phyloP scores from a whole-genome alignment of 2,888 invertebrate species.

The Dicycla oo region DNA sequence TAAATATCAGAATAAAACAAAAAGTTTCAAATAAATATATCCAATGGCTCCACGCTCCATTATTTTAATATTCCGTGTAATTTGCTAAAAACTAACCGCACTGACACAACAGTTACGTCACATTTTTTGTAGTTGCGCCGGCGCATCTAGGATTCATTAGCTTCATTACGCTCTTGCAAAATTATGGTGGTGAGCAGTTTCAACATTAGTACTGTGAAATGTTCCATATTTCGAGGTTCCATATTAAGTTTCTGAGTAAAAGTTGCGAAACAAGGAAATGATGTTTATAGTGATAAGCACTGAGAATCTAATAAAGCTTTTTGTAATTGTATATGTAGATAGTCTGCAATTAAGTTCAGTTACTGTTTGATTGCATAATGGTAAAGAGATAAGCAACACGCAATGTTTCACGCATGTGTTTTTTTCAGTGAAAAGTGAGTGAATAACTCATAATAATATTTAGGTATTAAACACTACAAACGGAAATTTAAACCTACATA shows the following conservation, averaged over 20 bases:
- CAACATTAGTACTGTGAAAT: conserved; percentile 72
- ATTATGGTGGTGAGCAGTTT: conserved; percentile 75
- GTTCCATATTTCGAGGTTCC: conserved; percentile 63
- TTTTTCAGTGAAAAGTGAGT: conserved; percentile 8
- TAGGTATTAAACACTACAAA: background rate
- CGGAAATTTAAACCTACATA: background rate
- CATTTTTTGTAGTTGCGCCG: conserved; percentile 75
- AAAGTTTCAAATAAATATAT: conserved; percentile 6
- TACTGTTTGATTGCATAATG: conserved; percentile 32
- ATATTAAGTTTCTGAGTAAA: conserved; percentile 59
- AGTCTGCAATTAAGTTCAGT: conserved; percentile 36
- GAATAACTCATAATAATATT: background rate
- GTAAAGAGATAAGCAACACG: conserved; percentile 18
- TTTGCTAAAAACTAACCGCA: conserved; percentile 67
- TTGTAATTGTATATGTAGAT: conserved; percentile 52
- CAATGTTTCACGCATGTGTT: no score
- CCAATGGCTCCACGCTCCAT: conserved; percentile 40
- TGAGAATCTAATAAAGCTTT: conserved; percentile 55
- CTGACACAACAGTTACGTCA: conserved; percentile 76
- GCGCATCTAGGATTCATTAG: conserved; percentile 78
- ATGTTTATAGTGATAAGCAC: conserved; percentile 35
- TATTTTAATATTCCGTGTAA: conserved; percentile 60
- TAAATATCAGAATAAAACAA: background rate
- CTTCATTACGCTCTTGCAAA: conserved; percentile 79
- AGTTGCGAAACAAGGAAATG: conserved; percentile 63